Conservation (phyloP, 2,888 invertebrate genomes). For the Andrena fulva region DNA sequence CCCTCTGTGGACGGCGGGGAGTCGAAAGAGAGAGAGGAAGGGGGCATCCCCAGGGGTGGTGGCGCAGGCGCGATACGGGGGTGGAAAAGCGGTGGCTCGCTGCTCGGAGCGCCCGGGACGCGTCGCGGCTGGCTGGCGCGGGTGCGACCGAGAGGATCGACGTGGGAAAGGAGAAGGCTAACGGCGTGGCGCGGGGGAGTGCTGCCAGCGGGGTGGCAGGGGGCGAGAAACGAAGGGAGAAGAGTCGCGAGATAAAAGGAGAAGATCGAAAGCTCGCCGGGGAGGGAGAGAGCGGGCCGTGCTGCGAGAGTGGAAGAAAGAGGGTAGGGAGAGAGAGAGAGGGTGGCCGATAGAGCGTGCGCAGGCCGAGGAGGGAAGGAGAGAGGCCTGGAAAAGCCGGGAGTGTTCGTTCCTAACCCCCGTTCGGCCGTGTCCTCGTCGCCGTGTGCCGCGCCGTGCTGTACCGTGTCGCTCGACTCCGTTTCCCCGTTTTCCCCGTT, state of each 20-base stretch:
- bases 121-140: constrained; percentile 51
- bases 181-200: neutral
- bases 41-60: constrained; percentile 67
- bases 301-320: neutral
- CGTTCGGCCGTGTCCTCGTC: constrained; percentile 56
- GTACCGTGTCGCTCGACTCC: constrained; percentile 59
- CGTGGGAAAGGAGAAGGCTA: neutral
- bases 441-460: constrained; percentile 39
- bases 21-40: constrained; percentile 12
- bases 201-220: constrained; percentile 8
- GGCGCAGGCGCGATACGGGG: constrained; percentile 80
- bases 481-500: constrained; percentile 54
- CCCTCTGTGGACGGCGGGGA: neutral
- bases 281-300: neutral
- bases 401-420: constrained; percentile 66
- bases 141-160: constrained; percentile 22
- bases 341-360: constrained; percentile 47
- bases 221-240: constrained; percentile 11
- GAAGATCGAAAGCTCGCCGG: constrained; percentile 12
- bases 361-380: constrained; percentile 36
- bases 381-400: constrained; percentile 67
- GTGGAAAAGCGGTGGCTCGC: constrained; percentile 82
- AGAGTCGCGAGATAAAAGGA: constrained; percentile 21
- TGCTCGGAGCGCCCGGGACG: constrained; percentile 84
- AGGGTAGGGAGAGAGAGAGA: constrained; percentile 14